phyloP scores from a whole-genome alignment of 2,797 vertebrate genomes.

The Ctenopoma multispine region DNA sequence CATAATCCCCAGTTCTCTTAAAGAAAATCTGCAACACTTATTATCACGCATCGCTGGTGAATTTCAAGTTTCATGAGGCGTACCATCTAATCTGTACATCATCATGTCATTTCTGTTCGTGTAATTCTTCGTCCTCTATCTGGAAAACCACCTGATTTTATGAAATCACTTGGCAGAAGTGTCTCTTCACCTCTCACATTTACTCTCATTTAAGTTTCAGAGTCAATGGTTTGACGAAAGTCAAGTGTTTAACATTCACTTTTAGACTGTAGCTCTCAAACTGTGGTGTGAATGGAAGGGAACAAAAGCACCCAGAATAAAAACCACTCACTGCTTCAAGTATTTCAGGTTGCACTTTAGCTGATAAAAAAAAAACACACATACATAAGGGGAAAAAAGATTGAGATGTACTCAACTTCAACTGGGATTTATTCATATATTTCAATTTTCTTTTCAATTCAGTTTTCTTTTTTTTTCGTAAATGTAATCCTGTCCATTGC shows the following conservation, averaged over 20 bases:
- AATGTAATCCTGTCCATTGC: too few species aligned
- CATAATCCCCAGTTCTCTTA: background rate
- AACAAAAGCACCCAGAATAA: slow-evolving; percentile 52
- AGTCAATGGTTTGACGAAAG: slow-evolving; percentile 57
- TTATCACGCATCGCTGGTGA: background rate
- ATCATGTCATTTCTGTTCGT: background rate
- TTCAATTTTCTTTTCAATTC: too few species aligned
- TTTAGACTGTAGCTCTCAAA: slow-evolving; percentile 28
- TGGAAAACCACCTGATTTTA: slow-evolving; percentile 24
- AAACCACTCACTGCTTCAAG: slow-evolving; percentile 53
- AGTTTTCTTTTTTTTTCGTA: too few species aligned
- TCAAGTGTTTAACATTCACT: slow-evolving; percentile 51
- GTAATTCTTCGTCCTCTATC: slow-evolving; percentile 20
- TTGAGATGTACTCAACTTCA: slow-evolving; percentile 2
- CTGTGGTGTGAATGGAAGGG: slow-evolving; percentile 43
- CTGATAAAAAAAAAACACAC: slow-evolving; percentile 38
- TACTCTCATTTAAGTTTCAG: slow-evolving; percentile 51
- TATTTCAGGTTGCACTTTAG: slow-evolving; percentile 29
- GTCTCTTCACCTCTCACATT: slow-evolving; percentile 61
- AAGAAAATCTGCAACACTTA: background rate
- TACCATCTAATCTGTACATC: background rate
- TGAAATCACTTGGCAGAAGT: slow-evolving; percentile 49
- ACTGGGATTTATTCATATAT: too few species aligned
- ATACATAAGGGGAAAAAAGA: slow-evolving; percentile 44
- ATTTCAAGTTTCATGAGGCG: background rate